Percentiles rank a stretch among this genome's conserved stretches.
phyloP scores from a whole-genome alignment of 2,888 invertebrate genomes.

The Craniophora ligustri region DNA sequence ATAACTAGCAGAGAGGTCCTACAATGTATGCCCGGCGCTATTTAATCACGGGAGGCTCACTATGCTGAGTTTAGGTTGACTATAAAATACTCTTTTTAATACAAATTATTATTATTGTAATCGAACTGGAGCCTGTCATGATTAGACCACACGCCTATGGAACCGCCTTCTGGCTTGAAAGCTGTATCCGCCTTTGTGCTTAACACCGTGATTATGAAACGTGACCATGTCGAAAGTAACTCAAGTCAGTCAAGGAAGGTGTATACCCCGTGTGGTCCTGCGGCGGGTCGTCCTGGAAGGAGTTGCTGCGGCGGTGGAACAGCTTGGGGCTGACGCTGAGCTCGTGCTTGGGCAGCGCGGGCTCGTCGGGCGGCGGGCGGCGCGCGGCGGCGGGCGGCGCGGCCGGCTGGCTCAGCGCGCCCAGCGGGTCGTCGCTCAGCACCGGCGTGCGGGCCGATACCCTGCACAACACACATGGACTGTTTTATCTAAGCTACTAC shows the following conservation, averaged over 20 bases:
- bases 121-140: too few species aligned
- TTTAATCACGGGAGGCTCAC: too few species aligned
- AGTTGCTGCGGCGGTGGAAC: slow-evolving; percentile 88
- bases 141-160: too few species aligned
- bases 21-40: too few species aligned
- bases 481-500: too few species aligned
- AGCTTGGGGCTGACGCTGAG: slow-evolving; percentile 91
- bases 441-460: slow-evolving; percentile 94
- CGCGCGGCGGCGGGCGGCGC: slow-evolving; percentile 33
- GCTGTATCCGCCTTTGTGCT: too few species aligned
- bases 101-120: too few species aligned
- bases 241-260: slow-evolving; percentile 67
- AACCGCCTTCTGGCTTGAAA: too few species aligned
- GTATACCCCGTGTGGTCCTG: slow-evolving; percentile 79
- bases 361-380: slow-evolving; percentile 55
- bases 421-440: slow-evolving; percentile 97
- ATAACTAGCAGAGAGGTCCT: too few species aligned
- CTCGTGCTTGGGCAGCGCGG: slow-evolving; percentile 74
- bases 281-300: slow-evolving; percentile 87
- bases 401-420: slow-evolving; percentile 89
- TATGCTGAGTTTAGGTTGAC: too few species aligned
- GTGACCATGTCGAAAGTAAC: neutral
- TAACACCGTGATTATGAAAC: neutral
- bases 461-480: slow-evolving; percentile 81
- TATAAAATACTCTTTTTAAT: too few species aligned